Evolutionary conservation across 2,113 vertebrate genomes (phyloP), one percentile per base, ranked within the genome.

Genomic region (Colinus virginianus): DNA sequence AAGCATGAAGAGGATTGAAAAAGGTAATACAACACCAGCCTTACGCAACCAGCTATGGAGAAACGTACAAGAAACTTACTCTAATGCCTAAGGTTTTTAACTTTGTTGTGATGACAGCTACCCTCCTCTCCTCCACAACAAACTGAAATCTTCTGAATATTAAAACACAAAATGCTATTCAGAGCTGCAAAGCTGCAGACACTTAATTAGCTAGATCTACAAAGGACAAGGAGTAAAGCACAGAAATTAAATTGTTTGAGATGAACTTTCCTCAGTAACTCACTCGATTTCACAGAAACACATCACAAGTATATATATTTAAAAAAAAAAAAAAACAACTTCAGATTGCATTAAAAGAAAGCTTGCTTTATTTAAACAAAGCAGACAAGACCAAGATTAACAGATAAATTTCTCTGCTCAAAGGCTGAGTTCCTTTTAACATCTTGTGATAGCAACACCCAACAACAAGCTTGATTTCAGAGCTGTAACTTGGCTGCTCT

Each of bases 231-330:
- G 17, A 86, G 20, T 20, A 88, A 63, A 0, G 5, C 34, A 71
- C 6, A 56, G 40, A 67, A 77, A 55, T 6, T 7, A 53, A 85
- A 88, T 43, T 74, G 67, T 26, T 56, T 72, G 28, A 90, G 36
- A 58, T 58, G 6, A 82, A 78, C 23, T 78, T 78, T 59, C 32
- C 21, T 28, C 62, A 46, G 28, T 55, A 69, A 87, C 15, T 21
- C 32, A 36, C 46, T 63, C 9, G 11, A 13, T 42, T 93, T 67
- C n/a, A 67, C 11, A 86, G 75, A 38, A 91, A 2, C 19, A 63
- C 40, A 40, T 1, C 64, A 13, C 2, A 55, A 75, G 28, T 17
- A n/a, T 12, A 4, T 61, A 64, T 28, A 13, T 89, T 30, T 0
- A 45, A 94, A 89, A 62, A 22, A 25, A 45, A 94, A 89, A 62